Base-by-base conservation (phyloP, 1,140 invertebrate species). In the Leucophenga varia region DNA sequence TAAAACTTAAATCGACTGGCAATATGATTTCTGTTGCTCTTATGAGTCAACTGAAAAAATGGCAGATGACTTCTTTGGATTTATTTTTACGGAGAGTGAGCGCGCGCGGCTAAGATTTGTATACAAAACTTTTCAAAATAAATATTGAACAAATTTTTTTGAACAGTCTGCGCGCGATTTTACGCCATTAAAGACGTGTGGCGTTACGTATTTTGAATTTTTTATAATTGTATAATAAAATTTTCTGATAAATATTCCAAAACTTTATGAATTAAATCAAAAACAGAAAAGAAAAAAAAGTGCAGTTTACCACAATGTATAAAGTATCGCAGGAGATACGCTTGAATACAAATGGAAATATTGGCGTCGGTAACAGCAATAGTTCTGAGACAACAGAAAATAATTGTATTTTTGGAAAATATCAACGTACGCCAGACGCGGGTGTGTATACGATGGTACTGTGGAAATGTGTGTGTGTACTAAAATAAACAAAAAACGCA, bases 251-350 rank as follows among this genome's bases (percentile, higher is more conserved):
- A n/a, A n/a, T n/a, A n/a, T n/a, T n/a, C n/a, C n/a, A n/a, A n/a
- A n/a, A n/a, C n/a, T n/a, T n/a, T n/a, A n/a, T n/a, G n/a, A n/a
- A n/a, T n/a, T n/a, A n/a, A n/a, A n/a, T n/a, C n/a, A 44, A 54
- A 48, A 5, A 8, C 19, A 35, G 28, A 54, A 56, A 9, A 37
- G 16, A 42, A 17, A 19, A 25, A 22, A 28, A 35, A 37, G 22
- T 28, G 13, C 16, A 39, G 34, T 40, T 22, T 46, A 16, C 5
- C 7, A 10, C 13, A 39, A 73, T 73, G 70, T 73, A 70, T 41
- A 64, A 59, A 57, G 60, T 70, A 54, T 73, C 70, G 41, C 70
- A 73, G 55, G 69, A 73, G 54, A 68, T 73, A 40, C 70, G 63
- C 43, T 48, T 73, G 10, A 72, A 72, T 44, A 68, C 63, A 10